Evolutionary conservation across 2,888 invertebrate species (phyloP), one percentile per base, ranked within the genome.

Genomic region (Sialis lutaria): DNA sequence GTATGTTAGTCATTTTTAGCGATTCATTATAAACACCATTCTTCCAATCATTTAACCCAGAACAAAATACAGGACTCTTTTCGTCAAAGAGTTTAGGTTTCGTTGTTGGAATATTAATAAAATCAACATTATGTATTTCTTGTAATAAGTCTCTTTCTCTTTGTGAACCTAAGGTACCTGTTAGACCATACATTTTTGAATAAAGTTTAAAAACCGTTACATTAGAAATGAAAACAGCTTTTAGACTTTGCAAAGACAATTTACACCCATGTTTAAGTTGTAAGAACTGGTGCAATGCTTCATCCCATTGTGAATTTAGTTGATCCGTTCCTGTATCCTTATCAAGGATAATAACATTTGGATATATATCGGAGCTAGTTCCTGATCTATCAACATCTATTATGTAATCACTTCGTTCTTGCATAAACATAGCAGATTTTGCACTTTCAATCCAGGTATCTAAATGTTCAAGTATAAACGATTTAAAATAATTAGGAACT

Each of bases 271-370:
- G 63, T 50, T 64, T 65, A 3, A 67, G 53, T 48, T 65, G 63
- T 6, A 66, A 49, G 50, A 64, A 64, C 51, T 65, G 65, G 48
- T 64, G 63, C 12, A 67, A 51, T 1, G 56, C 66, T 47, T 61
- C 56, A 30, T 56, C 58, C 64, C 64, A 65, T 42, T 63, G 59
- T 3, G 60, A 58, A 30, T 57, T 59, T 7, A 50, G 50, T 48
- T 57, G 55, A 47, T 62, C 62, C 0, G 60, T 58, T 6, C 65
- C 67, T 1, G 65, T 66, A 43, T 59, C 58, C 35, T 50, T 55
- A 45, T 62, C 60, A 2, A 61, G 53, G n/a, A 61, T 59, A 6
- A 54, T 54, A 5, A 60, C 51, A 22, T 55, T 54, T 0, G 54
- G 53, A 44, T 54, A 48, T 1, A 50, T 44, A 48, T 56, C 55